These are phyloP conservation scores for Biston betularia DNA, from an alignment of 2,888 invertebrate species.

Conservation along the genomic window DNA sequence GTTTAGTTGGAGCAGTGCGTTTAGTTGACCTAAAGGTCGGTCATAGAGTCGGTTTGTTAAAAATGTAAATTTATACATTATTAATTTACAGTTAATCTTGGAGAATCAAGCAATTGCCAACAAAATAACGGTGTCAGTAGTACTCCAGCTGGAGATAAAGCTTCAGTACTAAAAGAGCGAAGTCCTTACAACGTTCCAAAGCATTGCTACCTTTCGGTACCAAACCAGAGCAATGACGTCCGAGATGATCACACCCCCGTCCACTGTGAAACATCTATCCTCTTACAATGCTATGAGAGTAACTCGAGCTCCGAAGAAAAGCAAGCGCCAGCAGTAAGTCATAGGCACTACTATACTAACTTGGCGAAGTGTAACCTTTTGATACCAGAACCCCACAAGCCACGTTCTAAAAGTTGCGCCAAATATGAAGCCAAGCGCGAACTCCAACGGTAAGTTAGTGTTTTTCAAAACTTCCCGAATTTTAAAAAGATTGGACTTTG, in stretches of 20 bases:
- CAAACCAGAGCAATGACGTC: neutral
- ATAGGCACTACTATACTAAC: slow-evolving; percentile 2
- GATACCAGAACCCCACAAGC: neutral
- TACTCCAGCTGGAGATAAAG: neutral
- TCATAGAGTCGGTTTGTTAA: too few species aligned
- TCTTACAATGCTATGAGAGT: neutral
- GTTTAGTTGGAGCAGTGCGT: too few species aligned
- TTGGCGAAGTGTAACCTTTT: neutral
- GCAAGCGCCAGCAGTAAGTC: neutral
- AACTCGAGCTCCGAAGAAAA: neutral
- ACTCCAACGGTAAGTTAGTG: neutral
- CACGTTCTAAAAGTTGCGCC: slow-evolving; percentile 1
- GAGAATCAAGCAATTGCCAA: neutral
- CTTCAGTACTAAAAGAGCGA: neutral
- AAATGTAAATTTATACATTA: too few species aligned
- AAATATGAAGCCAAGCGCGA: neutral
- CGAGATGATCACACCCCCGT: neutral
- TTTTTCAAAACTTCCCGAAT: too few species aligned
- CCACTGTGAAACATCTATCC: neutral
- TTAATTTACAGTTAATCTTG: neutral
- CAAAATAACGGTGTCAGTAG: neutral
- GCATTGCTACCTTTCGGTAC: neutral
- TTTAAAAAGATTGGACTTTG: too few species aligned
- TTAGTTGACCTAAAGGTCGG: too few species aligned
- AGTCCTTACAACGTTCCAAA: neutral